Conservation (phyloP, 2,113 vertebrate species). For the Mugil cephalus region DNA sequence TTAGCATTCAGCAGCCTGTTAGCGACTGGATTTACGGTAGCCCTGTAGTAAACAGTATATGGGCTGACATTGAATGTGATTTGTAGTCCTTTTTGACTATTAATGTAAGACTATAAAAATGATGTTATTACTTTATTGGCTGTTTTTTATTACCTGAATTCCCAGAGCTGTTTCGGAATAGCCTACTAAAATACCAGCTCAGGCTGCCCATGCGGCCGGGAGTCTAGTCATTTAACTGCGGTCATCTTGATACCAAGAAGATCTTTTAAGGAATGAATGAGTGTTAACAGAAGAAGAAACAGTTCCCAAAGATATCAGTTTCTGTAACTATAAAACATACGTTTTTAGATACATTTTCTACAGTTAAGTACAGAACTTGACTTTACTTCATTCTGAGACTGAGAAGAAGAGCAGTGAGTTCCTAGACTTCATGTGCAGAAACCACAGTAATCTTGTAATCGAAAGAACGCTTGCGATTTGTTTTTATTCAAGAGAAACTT, state of each 20-base stretch:
- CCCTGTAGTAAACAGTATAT: constrained; percentile 36
- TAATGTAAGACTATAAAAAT: constrained; percentile 41
- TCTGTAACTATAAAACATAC: background rate
- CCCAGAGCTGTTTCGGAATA: background rate
- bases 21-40: constrained; percentile 37
- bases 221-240: constrained; percentile 6
- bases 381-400: constrained; percentile 35
- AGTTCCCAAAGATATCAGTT: background rate
- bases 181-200: background rate
- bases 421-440: constrained; percentile 38
- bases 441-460: constrained; percentile 56
- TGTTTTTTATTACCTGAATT: constrained; percentile 47
- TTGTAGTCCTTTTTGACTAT: constrained; percentile 32
- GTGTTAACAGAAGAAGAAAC: too few species aligned
- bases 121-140: constrained; percentile 22
- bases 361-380: constrained; percentile 21
- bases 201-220: background rate
- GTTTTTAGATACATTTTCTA: constrained; percentile 5
- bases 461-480: constrained; percentile 58
- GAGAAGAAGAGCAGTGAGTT: constrained; percentile 29
- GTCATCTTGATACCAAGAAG: too few species aligned
- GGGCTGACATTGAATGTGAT: constrained; percentile 31
- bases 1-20: constrained; percentile 36
- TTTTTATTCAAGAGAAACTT: constrained; percentile 59
- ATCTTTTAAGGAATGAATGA: background rate